These are phyloP conservation scores for Xanthia icteritia DNA, from an alignment of 2,888 invertebrate genomes.

Conservation along the genomic window DNA sequence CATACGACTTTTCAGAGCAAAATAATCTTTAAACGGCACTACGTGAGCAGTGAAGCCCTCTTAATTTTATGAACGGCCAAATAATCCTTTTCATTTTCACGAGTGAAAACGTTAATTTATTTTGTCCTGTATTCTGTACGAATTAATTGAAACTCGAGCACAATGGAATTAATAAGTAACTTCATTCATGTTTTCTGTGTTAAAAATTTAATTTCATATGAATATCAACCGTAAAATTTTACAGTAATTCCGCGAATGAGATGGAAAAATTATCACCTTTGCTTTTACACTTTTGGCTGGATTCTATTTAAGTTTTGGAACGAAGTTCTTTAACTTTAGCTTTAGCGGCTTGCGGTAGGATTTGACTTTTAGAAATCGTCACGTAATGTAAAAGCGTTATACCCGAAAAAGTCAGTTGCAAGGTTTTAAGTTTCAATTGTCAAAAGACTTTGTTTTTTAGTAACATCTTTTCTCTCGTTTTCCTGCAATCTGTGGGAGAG, in stretches of 20 bases:
- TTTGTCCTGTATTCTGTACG: slow-evolving; percentile 25
- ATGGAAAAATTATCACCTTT: not conserved
- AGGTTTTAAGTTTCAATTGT: no score
- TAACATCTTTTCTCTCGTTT: no score
- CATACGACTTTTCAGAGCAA: not conserved
- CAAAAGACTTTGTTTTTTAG: no score
- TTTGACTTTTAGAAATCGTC: no score
- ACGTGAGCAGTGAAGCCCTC: slow-evolving; percentile 21
- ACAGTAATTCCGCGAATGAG: not conserved
- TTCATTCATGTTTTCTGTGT: slow-evolving; percentile 12
- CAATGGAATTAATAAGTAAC: slow-evolving; percentile 39
- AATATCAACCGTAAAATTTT: not conserved
- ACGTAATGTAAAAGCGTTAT: no score
- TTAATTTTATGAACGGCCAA: slow-evolving; percentile 40
- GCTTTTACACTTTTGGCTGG: not conserved
- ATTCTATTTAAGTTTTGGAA: not conserved
- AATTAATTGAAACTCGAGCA: slow-evolving; percentile 33
- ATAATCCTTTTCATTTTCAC: slow-evolving; percentile 46
- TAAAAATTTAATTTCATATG: not conserved
- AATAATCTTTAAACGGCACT: slow-evolving; percentile 27
- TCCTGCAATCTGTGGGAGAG: no score
- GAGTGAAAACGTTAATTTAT: slow-evolving; percentile 43
- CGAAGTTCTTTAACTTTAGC: no score
- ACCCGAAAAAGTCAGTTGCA: no score
- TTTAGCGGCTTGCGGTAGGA: no score